phyloP scores from a whole-genome alignment of 2,797 vertebrate genomes.

The Chelon auratus region DNA sequence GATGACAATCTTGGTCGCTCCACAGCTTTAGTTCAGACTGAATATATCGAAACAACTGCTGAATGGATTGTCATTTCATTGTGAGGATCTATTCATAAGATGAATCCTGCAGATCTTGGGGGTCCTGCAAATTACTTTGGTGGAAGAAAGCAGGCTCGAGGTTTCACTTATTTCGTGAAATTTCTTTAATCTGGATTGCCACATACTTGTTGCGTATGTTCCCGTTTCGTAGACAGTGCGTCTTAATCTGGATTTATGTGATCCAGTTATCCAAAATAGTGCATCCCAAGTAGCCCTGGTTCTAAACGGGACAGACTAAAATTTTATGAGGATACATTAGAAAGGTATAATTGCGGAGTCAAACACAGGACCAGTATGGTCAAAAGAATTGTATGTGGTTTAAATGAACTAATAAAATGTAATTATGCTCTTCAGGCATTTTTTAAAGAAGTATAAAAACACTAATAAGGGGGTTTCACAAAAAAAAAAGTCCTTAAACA shows the following conservation, averaged over 20 bases:
- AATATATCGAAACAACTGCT: neutral
- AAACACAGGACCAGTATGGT: too few species aligned
- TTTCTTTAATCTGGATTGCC: neutral
- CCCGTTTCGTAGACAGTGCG: neutral
- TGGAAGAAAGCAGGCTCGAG: neutral
- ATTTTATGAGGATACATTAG: neutral
- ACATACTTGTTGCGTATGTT: neutral
- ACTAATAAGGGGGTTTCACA: neutral
- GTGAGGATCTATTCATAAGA: neutral
- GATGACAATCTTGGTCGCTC: too few species aligned
- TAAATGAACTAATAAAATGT: neutral
- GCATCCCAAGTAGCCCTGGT: neutral
- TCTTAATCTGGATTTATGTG: neutral
- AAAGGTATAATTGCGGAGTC: neutral
- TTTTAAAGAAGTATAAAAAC: neutral
- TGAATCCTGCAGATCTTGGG: neutral
- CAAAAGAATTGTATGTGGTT: too few species aligned
- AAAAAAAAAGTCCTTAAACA: neutral
- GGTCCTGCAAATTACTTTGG: neutral
- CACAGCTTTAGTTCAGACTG: neutral
- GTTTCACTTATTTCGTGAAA: neutral
- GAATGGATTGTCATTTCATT: neutral
- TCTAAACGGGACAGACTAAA: neutral
- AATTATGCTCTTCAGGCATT: neutral
- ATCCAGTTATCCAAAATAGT: too few species aligned